Percentiles rank a stretch among this genome's conserved stretches.
Evolutionary conservation across 2,113 vertebrate genomes (phyloP).

Genomic region (Bujurquina vittata): DNA sequence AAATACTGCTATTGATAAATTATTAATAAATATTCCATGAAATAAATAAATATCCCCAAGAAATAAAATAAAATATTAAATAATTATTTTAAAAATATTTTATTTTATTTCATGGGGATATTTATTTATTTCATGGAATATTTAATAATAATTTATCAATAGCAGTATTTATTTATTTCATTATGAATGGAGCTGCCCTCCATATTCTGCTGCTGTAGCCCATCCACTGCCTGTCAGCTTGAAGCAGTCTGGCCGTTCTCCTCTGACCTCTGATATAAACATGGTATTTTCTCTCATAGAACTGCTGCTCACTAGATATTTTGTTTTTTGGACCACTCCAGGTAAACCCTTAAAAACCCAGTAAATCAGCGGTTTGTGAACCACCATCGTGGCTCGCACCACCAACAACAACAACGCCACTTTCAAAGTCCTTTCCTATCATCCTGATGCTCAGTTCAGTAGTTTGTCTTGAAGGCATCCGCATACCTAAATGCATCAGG

Average conservation of each 20-base stretch:
- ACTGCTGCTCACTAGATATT: background rate
- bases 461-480: background rate
- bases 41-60: no score
- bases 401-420: background rate
- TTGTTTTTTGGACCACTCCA: background rate
- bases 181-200: no score
- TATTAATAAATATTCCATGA: no score
- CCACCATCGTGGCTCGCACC: rapidly evolving
- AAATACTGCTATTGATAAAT: no score
- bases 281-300: background rate
- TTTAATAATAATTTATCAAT: no score
- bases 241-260: rapidly evolving
- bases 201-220: background rate
- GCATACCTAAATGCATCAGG: background rate
- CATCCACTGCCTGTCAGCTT: background rate
- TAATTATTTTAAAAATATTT: no score
- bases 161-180: no score
- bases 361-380: no score
- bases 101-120: no score
- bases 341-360: background rate
- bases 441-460: background rate
- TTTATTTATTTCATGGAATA: no score
- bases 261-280: background rate
- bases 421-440: background rate
- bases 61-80: no score